Base-by-base conservation (phyloP, 2,797 vertebrate species). In the Aulostomus chinensis region DNA sequence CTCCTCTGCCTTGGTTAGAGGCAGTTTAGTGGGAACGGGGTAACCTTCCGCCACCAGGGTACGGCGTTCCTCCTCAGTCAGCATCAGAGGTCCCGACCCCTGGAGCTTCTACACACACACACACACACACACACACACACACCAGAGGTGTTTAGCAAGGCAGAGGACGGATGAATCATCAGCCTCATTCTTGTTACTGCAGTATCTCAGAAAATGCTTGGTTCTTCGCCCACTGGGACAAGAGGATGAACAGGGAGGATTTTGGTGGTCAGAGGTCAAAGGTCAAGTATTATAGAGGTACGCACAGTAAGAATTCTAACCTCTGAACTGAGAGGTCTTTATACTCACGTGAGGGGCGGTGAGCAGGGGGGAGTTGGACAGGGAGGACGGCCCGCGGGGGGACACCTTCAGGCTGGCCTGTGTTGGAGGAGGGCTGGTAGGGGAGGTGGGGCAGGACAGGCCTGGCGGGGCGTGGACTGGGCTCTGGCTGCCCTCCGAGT, bases 61-160 rank as follows among this genome's bases (percentile, higher is more conserved):
- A 6, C 97, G 93, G 26, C 96, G 95, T 89, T 99, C 97, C 67
- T 99, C 97, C 77, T 99, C 97, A 0, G 97, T 99, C 75, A 99
- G 88, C 24, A 99, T 92, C 58, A 99, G 88, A 0, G 97, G 97
- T 7, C 97, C 97, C 0, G 96, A 96, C 0, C 97, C 97, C 83
- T 98, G 97, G 15, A 99, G 91, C 36, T 99, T 99, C 97, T 99
- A 58, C 7, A 58, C 56, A 1, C 53, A 52, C 28, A 29, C 28
- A 29, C 28, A 12, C 5, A 30, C 24, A 7, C 2, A 3, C 9
- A 7, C 13, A 4, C 22, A 11, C 3, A 5, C 6, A n/a, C n/a
- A n/a, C n/a, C n/a, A n/a, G n/a, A n/a, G n/a, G n/a, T n/a, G n/a
- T n/a, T n/a, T n/a, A n/a, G n/a, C n/a, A n/a, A n/a, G n/a, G n/a